Base-by-base conservation (phyloP, 1,140 invertebrate genomes). In the Trichogramma pretiosum region DNA sequence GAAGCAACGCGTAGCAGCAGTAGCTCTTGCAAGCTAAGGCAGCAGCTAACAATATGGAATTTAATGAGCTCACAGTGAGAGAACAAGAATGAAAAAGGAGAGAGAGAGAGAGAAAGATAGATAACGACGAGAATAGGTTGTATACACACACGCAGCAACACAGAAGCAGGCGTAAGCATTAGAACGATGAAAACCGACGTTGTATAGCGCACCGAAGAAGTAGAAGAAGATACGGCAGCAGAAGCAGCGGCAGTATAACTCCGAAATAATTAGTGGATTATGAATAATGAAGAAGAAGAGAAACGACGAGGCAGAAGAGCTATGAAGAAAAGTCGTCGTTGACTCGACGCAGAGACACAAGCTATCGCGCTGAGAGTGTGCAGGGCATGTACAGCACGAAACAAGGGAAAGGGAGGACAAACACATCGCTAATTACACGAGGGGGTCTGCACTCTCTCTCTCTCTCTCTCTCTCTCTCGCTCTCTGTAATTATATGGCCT, bases 401-500 rank as follows among this genome's bases (percentile, higher is more conserved):
- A 34, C n/a, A 34, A 21, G 33, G 14, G 18, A 35, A 7, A 3
- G 21, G 11, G 21, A 50, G 41, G 36, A 45, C 49, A 51, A 51
- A 51, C 43, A 46, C 36, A 11, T 41, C 14, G 37, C 43, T 51
- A 51, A 51, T 51, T 51, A 46, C 49, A 11, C 49, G 32, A 46
- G 35, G 48, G 21, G 35, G 19, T 21, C 7, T 8, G 14, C 26
- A 16, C 17, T 26, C 36, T n/a, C n/a, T n/a, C n/a, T n/a, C n/a
- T n/a, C n/a, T n/a, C n/a, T n/a, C n/a, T n/a, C n/a, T n/a, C n/a
- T n/a, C n/a, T n/a, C n/a, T n/a, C n/a, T n/a, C n/a, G n/a, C 39
- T 43, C 50, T 47, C 41, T 42, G 50, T 52, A 46, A 52, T 47
- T 47, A 53, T n/a, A n/a, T 44, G 46, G 39, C 30, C 34, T 54